Evolutionary conservation across 2,113 vertebrate species (phyloP).

Genomic region (Sprattus sprattus): DNA sequence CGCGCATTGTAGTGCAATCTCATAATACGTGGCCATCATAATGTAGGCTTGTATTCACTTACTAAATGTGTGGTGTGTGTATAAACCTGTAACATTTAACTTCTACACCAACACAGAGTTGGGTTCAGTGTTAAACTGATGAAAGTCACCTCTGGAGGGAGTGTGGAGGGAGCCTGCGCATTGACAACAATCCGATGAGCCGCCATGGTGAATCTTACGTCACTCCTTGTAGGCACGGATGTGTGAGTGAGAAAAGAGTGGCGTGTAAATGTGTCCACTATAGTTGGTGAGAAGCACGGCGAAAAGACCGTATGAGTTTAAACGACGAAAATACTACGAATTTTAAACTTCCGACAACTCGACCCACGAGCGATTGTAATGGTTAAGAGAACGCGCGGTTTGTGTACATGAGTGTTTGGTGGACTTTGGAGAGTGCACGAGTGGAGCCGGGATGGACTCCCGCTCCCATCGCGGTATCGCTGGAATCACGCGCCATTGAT

Average conservation of each 20-base stretch:
- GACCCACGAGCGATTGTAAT: background rate
- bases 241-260: conserved; percentile 46
- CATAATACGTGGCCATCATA: too few species aligned
- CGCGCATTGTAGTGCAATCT: too few species aligned
- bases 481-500: conserved; percentile 61
- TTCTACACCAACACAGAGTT: too few species aligned
- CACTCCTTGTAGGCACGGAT: conserved; percentile 54
- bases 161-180: conserved; percentile 55
- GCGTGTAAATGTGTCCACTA: conserved; percentile 36
- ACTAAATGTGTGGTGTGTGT: too few species aligned
- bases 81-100: too few species aligned
- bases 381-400: background rate
- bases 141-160: conserved; percentile 37
- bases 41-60: too few species aligned
- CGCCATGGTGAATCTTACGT: conserved; percentile 62
- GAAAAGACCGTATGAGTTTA: background rate
- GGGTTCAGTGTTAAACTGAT: too few species aligned
- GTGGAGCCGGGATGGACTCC: background rate
- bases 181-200: conserved; percentile 49
- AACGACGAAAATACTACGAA: background rate
- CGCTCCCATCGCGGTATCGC: conserved; percentile 41
- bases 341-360: background rate
- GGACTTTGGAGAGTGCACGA: background rate
- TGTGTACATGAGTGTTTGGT: background rate
- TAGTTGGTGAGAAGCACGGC: conserved; percentile 20